Evolutionary conservation across 2,113 vertebrate species (phyloP), one percentile per base, ranked within the genome.

Genomic region (Cynoglossus semilaevis): DNA sequence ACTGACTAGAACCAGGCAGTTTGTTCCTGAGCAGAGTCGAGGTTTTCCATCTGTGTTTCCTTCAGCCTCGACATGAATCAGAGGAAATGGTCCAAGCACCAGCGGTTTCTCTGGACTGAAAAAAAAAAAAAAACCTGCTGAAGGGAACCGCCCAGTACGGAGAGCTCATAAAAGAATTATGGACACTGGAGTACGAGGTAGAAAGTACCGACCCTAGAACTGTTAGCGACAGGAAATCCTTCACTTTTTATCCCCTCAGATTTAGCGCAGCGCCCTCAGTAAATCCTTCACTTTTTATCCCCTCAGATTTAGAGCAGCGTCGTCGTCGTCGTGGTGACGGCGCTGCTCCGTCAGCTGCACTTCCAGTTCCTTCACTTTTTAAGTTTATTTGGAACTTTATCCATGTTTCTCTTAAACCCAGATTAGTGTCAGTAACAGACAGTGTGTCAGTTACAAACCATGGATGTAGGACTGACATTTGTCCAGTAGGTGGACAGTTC

Each of bases 221-320:
- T 43, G 47, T 71, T 67, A 8, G 58, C 48, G 9, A 50, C 67
- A 54, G 53, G 68, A 71, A 82, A 82, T 74, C 65, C 42, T 15
- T 71, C 69, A 58, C 13, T 16, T 7, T 15, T 45, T 57, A 44
- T 48, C 44, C 60, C 55, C 53, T 70, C 15, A 36, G 48, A 73
- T 70, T 56, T 66, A 73, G 15, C 49, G 9, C 53, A 70, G 56
- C n/a, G n/a, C n/a, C n/a, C n/a, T n/a, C 67, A 55, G 54, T 72
- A 71, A 82, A 82, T 74, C 66, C 43, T 15, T 72, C 70, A 58
- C 14, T 16, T 7, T 15, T 45, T 57, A 44, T 48, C 44, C 60
- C 55, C 53, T 70, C 15, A 36, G 48, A 74, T 70, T 57, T 66
- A 73, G n/a, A 53, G 9, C 50, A 70, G 57, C 3, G 22, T 29